phyloP scores from a whole-genome alignment of 2,113 vertebrate species.

The Columba livia region DNA sequence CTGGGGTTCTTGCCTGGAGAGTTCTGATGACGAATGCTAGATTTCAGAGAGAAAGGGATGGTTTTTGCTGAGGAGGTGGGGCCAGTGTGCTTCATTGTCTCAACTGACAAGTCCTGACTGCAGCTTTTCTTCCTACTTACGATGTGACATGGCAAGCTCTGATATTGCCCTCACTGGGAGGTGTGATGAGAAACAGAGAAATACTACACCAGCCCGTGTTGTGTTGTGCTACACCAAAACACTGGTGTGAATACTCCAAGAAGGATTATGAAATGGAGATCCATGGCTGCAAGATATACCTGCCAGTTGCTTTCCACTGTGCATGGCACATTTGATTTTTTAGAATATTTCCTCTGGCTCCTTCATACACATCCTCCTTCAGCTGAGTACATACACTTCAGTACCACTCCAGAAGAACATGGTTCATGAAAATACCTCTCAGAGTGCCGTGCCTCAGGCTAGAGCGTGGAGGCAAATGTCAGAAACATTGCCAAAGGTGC shows the following conservation, averaged over 20 bases:
- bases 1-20: neutral
- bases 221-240: neutral
- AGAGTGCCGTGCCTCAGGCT: neutral
- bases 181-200: neutral
- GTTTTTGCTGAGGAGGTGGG: neutral
- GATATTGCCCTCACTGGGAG: neutral
- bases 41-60: neutral
- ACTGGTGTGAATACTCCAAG: neutral
- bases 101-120: constrained; percentile 41
- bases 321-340: neutral
- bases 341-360: neutral
- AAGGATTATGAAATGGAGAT: neutral
- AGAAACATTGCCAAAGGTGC: constrained; percentile 22
- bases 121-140: constrained; percentile 16
- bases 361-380: neutral
- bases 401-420: constrained; percentile 13
- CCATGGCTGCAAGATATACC: constrained; percentile 32
- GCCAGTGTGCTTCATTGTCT: neutral
- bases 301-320: neutral
- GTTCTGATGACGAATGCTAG: neutral
- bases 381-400: neutral
- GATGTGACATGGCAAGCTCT: neutral
- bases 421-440: constrained; percentile 18
- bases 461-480: neutral
- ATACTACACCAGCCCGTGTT: neutral